Evolutionary conservation across 1,140 invertebrate species (phyloP).

Genomic region (Littorina saxatilis): DNA sequence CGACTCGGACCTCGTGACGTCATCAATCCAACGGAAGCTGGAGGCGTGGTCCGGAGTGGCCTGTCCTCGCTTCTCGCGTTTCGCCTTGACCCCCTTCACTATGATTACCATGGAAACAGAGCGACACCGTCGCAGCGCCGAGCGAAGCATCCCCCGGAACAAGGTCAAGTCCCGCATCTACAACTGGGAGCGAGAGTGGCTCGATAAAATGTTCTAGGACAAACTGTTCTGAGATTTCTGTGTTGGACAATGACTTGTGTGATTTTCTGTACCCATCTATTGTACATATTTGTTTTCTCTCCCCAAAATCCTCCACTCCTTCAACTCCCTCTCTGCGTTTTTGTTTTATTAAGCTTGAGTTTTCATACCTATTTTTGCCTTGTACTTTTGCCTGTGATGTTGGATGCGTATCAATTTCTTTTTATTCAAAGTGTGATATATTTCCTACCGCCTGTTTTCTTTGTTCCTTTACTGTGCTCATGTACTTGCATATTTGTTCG

Average conservation of each 20-base stretch:
- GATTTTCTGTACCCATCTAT: neutral
- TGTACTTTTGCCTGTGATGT: neutral
- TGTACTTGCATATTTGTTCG: too few relatives aligned
- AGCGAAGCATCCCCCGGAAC: slow-evolving; percentile 44
- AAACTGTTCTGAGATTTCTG: neutral
- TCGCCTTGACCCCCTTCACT: slow-evolving; percentile 44
- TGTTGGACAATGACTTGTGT: neutral
- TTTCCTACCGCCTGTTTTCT: too few relatives aligned
- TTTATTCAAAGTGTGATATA: too few relatives aligned
- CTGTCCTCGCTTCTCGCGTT: slow-evolving; percentile 49
- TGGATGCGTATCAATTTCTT: neutral
- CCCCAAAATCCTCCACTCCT: neutral
- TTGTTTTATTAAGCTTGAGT: too few relatives aligned
- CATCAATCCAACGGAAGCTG: slow-evolving; percentile 49
- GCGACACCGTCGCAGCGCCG: slow-evolving; percentile 43
- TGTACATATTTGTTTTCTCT: neutral
- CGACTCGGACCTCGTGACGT: slow-evolving; percentile 35
- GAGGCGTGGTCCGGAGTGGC: slow-evolving; percentile 47
- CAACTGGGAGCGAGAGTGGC: slow-evolving; percentile 56
- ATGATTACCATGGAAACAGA: slow-evolving; percentile 36
- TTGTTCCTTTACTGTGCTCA: too few relatives aligned
- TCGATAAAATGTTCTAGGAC: slow-evolving; percentile 38
- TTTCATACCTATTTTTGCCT: too few relatives aligned
- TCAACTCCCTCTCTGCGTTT: neutral
- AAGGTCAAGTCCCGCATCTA: slow-evolving; percentile 37